Conservation (phyloP, 1,140 invertebrate genomes). For the Vanessa atalanta region DNA sequence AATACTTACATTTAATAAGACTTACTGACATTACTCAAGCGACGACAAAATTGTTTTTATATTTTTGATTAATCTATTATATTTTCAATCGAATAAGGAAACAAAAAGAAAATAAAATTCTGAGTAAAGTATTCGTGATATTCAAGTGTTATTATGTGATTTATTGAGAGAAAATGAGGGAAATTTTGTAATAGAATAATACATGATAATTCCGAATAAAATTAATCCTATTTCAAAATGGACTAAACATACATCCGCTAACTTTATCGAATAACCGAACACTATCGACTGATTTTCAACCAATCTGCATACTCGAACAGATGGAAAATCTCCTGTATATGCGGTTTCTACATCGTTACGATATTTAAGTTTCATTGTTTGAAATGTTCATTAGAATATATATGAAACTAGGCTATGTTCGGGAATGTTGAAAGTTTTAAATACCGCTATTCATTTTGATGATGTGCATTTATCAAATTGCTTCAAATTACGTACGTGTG, state of each 20-base stretch:
- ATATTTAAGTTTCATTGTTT: constrained; percentile 29
- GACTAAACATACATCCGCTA: constrained; percentile 2
- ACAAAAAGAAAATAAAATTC: too few species aligned
- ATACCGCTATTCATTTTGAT: constrained; percentile 3
- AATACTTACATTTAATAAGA: too few species aligned
- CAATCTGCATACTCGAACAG: constrained; percentile 25
- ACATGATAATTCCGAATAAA: neutral
- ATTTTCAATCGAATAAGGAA: too few species aligned
- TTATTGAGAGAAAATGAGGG: neutral
- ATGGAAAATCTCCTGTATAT: constrained; percentile 19
- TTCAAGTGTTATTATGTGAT: neutral
- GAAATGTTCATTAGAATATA: constrained; percentile 26
- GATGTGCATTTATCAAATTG: constrained; percentile 6
- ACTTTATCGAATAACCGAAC: constrained; percentile 3
- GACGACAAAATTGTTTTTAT: too few species aligned
- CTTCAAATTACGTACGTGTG: neutral
- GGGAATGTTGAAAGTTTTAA: constrained; percentile 4
- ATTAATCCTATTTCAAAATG: neutral
- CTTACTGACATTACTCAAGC: too few species aligned
- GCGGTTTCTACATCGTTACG: constrained; percentile 24
- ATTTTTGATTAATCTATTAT: too few species aligned
- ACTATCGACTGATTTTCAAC: constrained; percentile 23
- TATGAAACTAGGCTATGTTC: constrained; percentile 9
- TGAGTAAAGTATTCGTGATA: too few species aligned
- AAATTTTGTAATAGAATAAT: neutral